phyloP scores from a whole-genome alignment of 1,140 invertebrate genomes.

The Gonatopus flavifemur region DNA sequence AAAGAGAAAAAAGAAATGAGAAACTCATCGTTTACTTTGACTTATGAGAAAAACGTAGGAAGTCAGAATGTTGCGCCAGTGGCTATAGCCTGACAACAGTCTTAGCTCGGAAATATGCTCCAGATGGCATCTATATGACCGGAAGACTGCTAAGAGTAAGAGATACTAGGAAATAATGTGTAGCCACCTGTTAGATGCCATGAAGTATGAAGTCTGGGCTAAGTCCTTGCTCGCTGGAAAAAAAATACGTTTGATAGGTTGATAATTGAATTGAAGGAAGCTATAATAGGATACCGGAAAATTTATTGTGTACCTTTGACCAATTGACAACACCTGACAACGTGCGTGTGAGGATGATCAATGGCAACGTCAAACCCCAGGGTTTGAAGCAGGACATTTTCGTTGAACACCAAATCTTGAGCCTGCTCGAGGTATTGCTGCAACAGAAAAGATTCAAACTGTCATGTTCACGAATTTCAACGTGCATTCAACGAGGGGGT shows the following conservation, averaged over 20 bases:
- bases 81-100: conserved; percentile 22
- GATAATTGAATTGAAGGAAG: neutral
- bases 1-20: neutral
- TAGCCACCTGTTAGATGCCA: conserved; percentile 91
- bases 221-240: conserved; percentile 88
- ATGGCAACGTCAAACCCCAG: conserved; percentile 95
- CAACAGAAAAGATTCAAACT: conserved; percentile 56
- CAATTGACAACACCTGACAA: conserved; percentile 91
- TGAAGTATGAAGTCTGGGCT: conserved; percentile 95
- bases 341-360: conserved; percentile 96
- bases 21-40: conserved; percentile 14
- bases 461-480: too few species aligned
- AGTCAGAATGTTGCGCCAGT: conserved; percentile 25
- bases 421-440: conserved; percentile 76
- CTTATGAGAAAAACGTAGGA: conserved; percentile 4
- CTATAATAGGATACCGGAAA: conserved; percentile 1
- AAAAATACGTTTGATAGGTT: too few species aligned
- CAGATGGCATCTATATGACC: conserved; percentile 28
- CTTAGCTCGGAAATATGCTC: conserved; percentile 22
- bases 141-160: conserved; percentile 34
- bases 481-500: conserved; percentile 45
- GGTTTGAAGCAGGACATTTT: conserved; percentile 94
- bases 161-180: conserved; percentile 32
- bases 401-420: conserved; percentile 92
- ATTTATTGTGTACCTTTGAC: conserved; percentile 75